Evolutionary conservation across 2,888 invertebrate genomes (phyloP).

Genomic region (Dichetophora obliterata): DNA sequence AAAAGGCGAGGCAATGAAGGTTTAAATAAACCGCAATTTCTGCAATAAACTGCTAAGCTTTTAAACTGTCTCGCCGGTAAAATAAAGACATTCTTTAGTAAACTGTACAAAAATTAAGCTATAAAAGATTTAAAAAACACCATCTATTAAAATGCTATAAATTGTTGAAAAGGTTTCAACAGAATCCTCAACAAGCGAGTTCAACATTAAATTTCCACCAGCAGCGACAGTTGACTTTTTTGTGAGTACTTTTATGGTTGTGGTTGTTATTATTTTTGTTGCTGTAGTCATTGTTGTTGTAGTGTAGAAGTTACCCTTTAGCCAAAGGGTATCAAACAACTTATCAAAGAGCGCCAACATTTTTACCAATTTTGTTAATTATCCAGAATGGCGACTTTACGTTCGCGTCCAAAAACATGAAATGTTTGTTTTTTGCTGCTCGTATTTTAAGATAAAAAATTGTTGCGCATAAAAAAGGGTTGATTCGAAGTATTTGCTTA

Average conservation of each 20-base stretch:
- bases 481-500: too few species aligned
- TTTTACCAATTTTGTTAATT: background rate
- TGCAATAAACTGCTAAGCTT: background rate
- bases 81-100: background rate
- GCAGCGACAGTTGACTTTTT: background rate
- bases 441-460: too few species aligned
- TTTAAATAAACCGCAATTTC: too few species aligned
- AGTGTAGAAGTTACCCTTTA: background rate
- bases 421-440: background rate
- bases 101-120: background rate
- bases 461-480: too few species aligned
- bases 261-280: background rate
- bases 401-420: background rate
- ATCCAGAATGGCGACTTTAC: background rate
- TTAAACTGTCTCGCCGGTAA: background rate
- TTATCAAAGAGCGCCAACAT: background rate
- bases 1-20: too few species aligned
- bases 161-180: background rate
- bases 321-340: background rate
- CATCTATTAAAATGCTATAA: slow-evolving; percentile 5
- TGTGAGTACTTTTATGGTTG: background rate
- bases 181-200: background rate
- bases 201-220: background rate
- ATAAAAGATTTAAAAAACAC: background rate
- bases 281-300: background rate